Conservation (phyloP, 1,140 invertebrate genomes). For the Homalodisca vitripennis region DNA sequence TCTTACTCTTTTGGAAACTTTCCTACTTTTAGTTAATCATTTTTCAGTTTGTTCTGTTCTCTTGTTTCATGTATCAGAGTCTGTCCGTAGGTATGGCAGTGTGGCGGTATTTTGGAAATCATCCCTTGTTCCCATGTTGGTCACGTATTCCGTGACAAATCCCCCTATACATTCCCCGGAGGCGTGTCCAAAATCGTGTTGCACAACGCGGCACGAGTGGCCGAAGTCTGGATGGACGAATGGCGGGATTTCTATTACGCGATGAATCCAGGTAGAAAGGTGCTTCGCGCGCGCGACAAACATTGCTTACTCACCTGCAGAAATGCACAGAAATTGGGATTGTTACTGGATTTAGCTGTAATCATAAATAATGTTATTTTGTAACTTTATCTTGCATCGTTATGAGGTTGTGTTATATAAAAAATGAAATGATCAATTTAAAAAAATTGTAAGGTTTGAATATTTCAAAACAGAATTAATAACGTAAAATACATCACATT, state of each 20-base stretch:
- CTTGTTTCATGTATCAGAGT: constrained; percentile 26
- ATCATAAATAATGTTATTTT: too few relatives aligned
- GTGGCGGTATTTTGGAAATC: constrained; percentile 94
- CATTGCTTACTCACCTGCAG: neutral
- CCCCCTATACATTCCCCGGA: constrained; percentile 98
- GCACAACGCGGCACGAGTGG: constrained; percentile 93
- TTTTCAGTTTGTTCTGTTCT: neutral
- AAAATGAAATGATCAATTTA: too few relatives aligned
- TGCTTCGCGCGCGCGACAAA: neutral
- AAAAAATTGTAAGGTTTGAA: too few relatives aligned
- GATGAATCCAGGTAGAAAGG: constrained; percentile 88
- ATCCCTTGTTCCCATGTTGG: constrained; percentile 95
- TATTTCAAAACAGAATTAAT: too few relatives aligned
- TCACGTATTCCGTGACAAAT: constrained; percentile 98
- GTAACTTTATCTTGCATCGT: too few relatives aligned
- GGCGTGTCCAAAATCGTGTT: constrained; percentile 96
- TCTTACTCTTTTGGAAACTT: neutral
- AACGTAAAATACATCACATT: too few relatives aligned
- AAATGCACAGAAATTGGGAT: constrained; percentile 14
- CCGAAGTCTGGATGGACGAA: constrained; percentile 98
- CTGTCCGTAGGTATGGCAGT: constrained; percentile 90
- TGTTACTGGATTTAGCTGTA: too few relatives aligned
- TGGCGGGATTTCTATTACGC: constrained; percentile 98
- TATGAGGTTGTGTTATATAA: too few relatives aligned
- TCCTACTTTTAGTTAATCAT: too few relatives aligned